A percentile compares a stretch with the other conserved stretches of the same genome.
These are phyloP conservation scores for Xenopus borealis DNA, from an alignment of 2,113 vertebrate genomes.

Conservation along the genomic window DNA sequence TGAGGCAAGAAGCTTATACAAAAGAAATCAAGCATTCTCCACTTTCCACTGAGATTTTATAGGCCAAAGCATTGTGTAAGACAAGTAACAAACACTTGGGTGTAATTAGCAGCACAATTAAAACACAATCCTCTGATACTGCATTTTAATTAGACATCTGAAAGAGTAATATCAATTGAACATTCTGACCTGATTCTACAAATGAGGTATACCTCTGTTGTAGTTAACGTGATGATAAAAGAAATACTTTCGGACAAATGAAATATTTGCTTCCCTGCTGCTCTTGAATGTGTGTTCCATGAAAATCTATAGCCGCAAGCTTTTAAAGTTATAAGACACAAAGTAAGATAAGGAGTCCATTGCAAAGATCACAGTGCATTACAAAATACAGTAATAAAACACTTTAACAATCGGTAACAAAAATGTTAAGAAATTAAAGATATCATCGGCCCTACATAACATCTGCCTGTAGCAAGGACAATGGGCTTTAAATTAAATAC, in stretches of 20 bases:
- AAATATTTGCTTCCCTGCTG: neutral
- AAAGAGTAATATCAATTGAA: constrained; percentile 4
- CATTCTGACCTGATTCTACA: constrained; percentile 30
- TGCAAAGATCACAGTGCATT: constrained; percentile 12
- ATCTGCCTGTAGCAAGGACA: constrained; percentile 4
- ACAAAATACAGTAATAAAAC: constrained; percentile 7
- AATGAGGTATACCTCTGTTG: constrained; percentile 3
- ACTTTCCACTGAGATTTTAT: constrained; percentile 38
- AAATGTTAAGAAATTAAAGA: neutral
- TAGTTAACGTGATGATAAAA: constrained; percentile 16
- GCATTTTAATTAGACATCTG: constrained; percentile 34
- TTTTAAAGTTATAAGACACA: constrained; percentile 7
- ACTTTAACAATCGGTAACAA: neutral
- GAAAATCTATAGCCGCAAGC: neutral
- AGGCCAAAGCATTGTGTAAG: constrained; percentile 33
- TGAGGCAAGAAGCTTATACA: neutral
- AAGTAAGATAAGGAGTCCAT: neutral
- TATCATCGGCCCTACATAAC: too few species aligned
- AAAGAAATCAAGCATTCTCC: neutral
- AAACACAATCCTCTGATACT: constrained; percentile 22
- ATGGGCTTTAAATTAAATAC: neutral
- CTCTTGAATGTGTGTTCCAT: neutral
- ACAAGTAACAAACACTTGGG: constrained; percentile 36
- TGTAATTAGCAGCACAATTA: constrained; percentile 37
- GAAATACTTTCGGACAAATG: constrained; percentile 11